Evolutionary conservation across 2,888 invertebrate species (phyloP).

Genomic region (Hipparchia semele): DNA sequence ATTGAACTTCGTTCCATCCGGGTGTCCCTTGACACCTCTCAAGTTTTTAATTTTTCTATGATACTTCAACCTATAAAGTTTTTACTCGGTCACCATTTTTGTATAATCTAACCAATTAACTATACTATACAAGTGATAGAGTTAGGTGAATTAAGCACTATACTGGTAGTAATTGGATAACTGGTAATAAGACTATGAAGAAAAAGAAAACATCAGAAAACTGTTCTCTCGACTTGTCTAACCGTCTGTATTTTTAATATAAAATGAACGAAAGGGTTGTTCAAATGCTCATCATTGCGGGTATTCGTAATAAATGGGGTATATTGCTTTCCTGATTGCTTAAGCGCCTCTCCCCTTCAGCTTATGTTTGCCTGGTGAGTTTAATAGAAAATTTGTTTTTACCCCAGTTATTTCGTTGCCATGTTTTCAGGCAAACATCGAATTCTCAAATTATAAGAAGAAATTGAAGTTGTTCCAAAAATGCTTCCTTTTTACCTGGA

Average conservation of each 20-base stretch:
- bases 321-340: constrained; percentile 65
- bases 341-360: constrained; percentile 52
- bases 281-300: constrained; percentile 48
- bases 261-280: constrained; percentile 57
- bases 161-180: no score
- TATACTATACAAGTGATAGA: no score
- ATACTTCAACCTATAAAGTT: no score
- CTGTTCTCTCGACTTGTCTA: background rate
- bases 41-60: no score
- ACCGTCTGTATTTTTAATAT: constrained; percentile 43
- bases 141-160: no score
- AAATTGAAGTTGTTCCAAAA: background rate
- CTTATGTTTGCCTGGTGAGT: constrained; percentile 32
- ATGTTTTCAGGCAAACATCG: constrained; percentile 12
- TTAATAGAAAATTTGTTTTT: constrained; percentile 36
- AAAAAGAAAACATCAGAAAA: background rate
- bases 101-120: no score
- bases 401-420: constrained; percentile 26
- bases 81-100: no score
- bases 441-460: background rate
- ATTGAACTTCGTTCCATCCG: no score
- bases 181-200: no score
- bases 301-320: constrained; percentile 50
- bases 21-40: no score
- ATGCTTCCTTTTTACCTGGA: no score